phyloP scores from a whole-genome alignment of 1,140 invertebrate genomes.

The Cryptotermes secundus region DNA sequence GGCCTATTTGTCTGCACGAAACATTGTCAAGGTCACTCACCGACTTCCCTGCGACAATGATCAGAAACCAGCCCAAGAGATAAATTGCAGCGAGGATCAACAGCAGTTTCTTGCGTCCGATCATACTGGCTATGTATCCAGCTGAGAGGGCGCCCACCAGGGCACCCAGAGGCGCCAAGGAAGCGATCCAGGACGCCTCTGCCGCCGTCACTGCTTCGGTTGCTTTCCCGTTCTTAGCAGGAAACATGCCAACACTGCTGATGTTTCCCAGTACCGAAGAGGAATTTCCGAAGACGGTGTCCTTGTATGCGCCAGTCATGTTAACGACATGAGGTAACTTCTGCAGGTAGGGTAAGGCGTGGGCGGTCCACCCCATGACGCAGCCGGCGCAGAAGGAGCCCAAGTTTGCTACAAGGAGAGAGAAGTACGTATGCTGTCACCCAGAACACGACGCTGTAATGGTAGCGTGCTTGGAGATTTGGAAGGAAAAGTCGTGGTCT shows the following conservation, averaged over 20 bases:
- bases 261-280: too few relatives aligned
- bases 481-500: too few relatives aligned
- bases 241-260: background rate
- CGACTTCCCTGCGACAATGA: conserved; percentile 40
- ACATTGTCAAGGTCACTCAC: background rate
- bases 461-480: too few relatives aligned
- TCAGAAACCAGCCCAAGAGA: conserved; percentile 46
- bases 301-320: background rate
- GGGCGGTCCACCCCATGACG: conserved; percentile 39
- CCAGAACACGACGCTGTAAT: too few relatives aligned
- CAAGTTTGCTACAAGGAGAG: conserved; percentile 3
- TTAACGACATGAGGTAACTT: too few relatives aligned
- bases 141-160: conserved; percentile 49
- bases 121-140: conserved; percentile 48
- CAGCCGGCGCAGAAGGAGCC: background rate
- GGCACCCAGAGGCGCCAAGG: conserved; percentile 50
- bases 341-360: conserved; percentile 39
- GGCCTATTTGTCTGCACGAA: background rate
- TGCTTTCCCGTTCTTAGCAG: background rate
- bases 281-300: background rate
- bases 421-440: too few relatives aligned
- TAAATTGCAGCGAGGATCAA: conserved; percentile 44
- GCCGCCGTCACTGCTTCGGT: background rate
- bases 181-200: conserved; percentile 23
- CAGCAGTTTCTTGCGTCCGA: conserved; percentile 50